Evolutionary conservation across 2,888 invertebrate genomes (phyloP).

Genomic region (Phortica okadai): DNA sequence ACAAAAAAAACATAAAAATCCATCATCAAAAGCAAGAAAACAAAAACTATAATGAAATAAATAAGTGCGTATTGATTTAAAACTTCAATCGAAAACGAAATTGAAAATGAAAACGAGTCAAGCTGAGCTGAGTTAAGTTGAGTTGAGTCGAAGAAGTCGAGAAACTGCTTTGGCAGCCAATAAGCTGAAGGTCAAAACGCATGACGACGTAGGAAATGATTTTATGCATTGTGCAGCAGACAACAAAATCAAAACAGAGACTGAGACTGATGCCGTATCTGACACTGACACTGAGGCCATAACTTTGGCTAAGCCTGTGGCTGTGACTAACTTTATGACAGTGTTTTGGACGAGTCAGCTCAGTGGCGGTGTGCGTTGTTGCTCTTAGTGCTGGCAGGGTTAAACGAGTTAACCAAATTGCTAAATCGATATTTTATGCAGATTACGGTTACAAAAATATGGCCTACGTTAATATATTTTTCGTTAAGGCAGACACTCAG

Average conservation of each 20-base stretch:
- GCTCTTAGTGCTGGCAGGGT: no score
- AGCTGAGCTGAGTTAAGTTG: not conserved
- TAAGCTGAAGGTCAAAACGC: not conserved
- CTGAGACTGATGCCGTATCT: constrained; percentile 48
- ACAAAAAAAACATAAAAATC: not conserved
- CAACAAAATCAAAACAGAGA: constrained; percentile 31
- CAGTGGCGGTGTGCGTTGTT: no score
- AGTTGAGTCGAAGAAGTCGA: constrained; percentile 1
- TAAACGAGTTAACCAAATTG: no score
- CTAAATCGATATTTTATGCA: no score
- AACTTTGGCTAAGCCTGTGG: constrained; percentile 32
- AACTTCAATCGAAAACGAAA: not conserved
- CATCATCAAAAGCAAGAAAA: no score
- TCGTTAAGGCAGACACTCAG: no score
- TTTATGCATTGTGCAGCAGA: constrained; percentile 50
- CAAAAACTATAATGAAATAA: no score
- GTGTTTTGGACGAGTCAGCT: not conserved
- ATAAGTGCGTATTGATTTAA: not conserved
- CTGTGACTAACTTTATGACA: constrained; percentile 11
- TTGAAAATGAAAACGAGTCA: not conserved
- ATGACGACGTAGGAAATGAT: constrained; percentile 41
- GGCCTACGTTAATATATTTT: no score
- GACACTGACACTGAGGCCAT: constrained; percentile 46
- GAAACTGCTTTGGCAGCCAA: not conserved
- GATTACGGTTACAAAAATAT: no score